Base-by-base conservation (phyloP, 1,140 invertebrate species). In the Holotrichia oblita region DNA sequence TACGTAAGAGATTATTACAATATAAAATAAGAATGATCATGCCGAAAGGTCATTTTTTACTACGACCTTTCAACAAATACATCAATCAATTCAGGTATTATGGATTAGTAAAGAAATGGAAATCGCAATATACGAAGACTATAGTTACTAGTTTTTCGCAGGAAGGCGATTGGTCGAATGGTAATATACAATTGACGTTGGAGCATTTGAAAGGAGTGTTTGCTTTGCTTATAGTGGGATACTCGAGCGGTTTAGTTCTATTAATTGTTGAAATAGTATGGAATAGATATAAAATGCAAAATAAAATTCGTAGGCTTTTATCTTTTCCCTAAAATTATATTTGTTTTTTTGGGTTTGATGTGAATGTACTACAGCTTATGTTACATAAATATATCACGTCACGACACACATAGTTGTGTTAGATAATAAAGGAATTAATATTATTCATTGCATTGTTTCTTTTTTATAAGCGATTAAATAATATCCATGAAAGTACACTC, bases 221-320 rank as follows among this genome's bases (percentile, higher is more conserved):
- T 74, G 34, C 12, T 14, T 20, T 74, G 14, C 41, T 74, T n/a
- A 6, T 24, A 12, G 7, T 61, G 3, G 69, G 61, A 10, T 22
- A 80, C 14, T 41, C 77, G 12, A 76, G 44, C 41, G 27, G 40
- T 14, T 77, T 72, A 14, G 42, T 73, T 44, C 2, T 75, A 77
- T 55, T 27, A 9, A 73, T 41, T 69, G 8, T 17, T 1, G 34
- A 69, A 40, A 69, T 64, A 73, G 48, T 64, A 77, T 80, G 12
- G 48, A 48, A 69, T 77, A 77, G 34, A 41, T 77, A 55, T 42
- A 55, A 69, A 34, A 27, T 14, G 27, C 73, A 12, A n/a, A 72
- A 24, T 27, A 48, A 55, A 55, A 55, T 2, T 17, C 4, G 3
- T 55, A 55, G 4, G 14, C 3, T n/a, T n/a, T n/a, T 55, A n/a